These are phyloP conservation scores for Lichenostomus cassidix DNA, from an alignment of 2,113 vertebrate genomes.

Conservation along the genomic window DNA sequence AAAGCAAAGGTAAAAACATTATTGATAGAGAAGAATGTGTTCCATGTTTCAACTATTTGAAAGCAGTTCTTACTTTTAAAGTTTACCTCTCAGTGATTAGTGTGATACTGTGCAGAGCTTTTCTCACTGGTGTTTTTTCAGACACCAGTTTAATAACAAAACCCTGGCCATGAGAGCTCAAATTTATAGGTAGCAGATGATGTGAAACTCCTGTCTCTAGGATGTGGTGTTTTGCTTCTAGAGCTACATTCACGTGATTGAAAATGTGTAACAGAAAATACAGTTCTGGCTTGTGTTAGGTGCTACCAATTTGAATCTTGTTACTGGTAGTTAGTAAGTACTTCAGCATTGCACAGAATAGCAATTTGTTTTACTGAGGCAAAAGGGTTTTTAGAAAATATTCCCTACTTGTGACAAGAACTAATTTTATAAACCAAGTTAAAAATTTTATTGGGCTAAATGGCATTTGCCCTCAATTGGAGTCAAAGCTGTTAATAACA, in stretches of 20 bases:
- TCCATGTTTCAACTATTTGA: background rate
- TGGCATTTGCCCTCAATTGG: background rate
- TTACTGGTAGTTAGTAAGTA: background rate
- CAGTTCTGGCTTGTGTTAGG: accelerated
- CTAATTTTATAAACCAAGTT: background rate
- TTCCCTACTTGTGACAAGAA: background rate
- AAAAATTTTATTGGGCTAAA: background rate
- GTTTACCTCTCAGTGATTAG: background rate
- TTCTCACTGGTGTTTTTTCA: background rate
- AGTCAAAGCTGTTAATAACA: background rate
- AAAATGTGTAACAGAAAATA: background rate
- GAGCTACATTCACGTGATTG: accelerated
- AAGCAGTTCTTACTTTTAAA: background rate
- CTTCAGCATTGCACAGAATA: background rate
- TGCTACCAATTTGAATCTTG: background rate
- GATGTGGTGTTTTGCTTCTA: background rate
- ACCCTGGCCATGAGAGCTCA: background rate
- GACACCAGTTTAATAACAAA: background rate
- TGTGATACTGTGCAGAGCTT: background rate
- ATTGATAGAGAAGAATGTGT: background rate
- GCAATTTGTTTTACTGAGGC: background rate
- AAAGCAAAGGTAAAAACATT: slow-evolving; percentile 88
- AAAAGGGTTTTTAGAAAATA: background rate
- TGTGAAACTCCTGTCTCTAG: background rate
- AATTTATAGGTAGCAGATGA: background rate